Base-by-base conservation (phyloP, 2,888 invertebrate genomes). In the Calameuta pallipes region DNA sequence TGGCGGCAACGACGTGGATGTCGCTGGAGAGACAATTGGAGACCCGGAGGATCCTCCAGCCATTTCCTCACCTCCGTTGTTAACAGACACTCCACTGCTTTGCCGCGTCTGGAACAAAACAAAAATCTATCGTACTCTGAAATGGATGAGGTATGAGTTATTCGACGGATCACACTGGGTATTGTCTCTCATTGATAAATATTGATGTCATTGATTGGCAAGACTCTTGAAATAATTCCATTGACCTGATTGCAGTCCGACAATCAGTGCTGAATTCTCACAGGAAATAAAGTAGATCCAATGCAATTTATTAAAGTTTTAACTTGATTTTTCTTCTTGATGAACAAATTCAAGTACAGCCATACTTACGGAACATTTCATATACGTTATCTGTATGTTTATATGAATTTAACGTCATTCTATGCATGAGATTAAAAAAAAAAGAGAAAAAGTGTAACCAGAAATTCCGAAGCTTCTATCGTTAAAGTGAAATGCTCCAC, bases 21-120 rank as follows among this genome's bases (percentile, higher is more conserved):
- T 56, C 56, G 56, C 6, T 76, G 80, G 41, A 30, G 78, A 78
- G 36, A 41, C 71, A 33, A 75, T 36, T 15, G 74, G 33, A 70
- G 80, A 80, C 81, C 87, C 85, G 76, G 87, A 83, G 68, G 89
- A 85, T 81, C 85, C 83, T 74, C 85, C 80, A 69, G 83, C 82
- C 74, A 78, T 84, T 78, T 81, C 84, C 79, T 81, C 86, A 75
- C 85, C 87, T 78, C 84, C 87, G 79, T 83, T 85, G 81, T 86
- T 86, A 79, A 87, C 89, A 76, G 86, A 85, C 76, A 83, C 83
- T 80, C 89, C 87, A 86, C 89, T 87, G 85, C 88, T 87, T 85
- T 90, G 87, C 75, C 91, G 90, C 79, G 92, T 91, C 92, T 92
- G 86, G 76, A 82, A 82, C n/a, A 15, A 75, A n/a, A 33, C 30